Base-by-base conservation (phyloP, 2,888 invertebrate genomes). In the Polyommatus iphigenia region DNA sequence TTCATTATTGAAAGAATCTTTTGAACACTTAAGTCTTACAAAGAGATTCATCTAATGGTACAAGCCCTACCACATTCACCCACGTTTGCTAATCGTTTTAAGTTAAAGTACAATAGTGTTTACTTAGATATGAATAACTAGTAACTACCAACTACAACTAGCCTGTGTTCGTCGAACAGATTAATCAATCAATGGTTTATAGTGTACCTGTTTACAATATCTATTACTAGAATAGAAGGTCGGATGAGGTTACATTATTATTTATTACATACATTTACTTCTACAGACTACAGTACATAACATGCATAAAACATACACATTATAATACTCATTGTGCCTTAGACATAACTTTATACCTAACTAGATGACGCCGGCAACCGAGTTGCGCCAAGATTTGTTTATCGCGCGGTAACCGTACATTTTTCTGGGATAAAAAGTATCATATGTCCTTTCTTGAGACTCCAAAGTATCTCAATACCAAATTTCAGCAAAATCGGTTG, bases 201-300 rank as follows among this genome's bases (percentile, higher is more conserved):
- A 54, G 75, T 75, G 75, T 54, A 20, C 36, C n/a, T 72, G 75
- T 24, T 75, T 50, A 75, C 50, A 75, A 75, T 54, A 54, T 75
- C 75, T 75, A 54, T 75, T 75, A 50, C 50, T 75, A 75, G 75
- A 75, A 50, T 46, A 75, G 75, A 54, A 50, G 41, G 41, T 24
- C 73, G 41, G 46, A 41, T 73, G 41, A 73, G 41, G 73, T 73
- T 73, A 73, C 24, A 41, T 24, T 73, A 41, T 46, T 41, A 46
- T 41, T 41, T 72, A 36, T 46, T 46, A 46, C 73, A 46, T 46
- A 20, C 46, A 20, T 73, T 73, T 46, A 67, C 29, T 46, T 29
- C 29, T 29, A 67, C 15, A 32, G 13, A 32, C 29, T 54, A 54
- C 54, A 54, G 6, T 15, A 24, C 7, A 24, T 62, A 46, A 46